A percentile compares a stretch with the other conserved stretches of the same genome.
Conservation (phyloP, 2,797 vertebrate species). For the Periparus ater region DNA sequence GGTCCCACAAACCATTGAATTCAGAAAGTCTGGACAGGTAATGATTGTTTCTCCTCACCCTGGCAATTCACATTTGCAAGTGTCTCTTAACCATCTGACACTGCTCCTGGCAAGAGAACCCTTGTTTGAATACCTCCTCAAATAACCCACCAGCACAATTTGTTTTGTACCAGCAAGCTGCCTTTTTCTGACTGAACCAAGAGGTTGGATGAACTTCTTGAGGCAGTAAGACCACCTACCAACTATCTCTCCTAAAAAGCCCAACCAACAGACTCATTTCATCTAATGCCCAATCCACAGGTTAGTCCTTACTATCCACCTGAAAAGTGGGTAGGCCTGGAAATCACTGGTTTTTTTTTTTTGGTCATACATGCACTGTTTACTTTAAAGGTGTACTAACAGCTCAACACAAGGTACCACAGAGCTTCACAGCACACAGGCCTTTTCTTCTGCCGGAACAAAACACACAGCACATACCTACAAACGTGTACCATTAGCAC, state of each 20-base stretch:
- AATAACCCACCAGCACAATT: background rate
- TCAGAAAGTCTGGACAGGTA: background rate
- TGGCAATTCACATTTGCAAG: fast-evolving
- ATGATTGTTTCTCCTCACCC: fast-evolving
- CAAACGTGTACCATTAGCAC: background rate
- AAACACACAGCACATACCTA: background rate
- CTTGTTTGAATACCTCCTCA: background rate
- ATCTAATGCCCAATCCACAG: background rate
- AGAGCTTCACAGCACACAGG: background rate
- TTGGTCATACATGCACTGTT: background rate
- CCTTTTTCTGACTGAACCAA: background rate
- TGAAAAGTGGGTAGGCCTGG: background rate
- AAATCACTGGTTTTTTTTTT: background rate
- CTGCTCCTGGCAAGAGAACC: background rate
- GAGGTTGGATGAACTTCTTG: background rate
- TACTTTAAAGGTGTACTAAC: background rate
- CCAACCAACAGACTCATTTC: background rate
- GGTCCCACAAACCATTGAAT: fast-evolving
- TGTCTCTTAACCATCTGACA: background rate
- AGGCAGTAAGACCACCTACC: background rate
- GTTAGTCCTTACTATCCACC: background rate
- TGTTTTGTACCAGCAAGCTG: too few relatives aligned
- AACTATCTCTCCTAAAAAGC: background rate
- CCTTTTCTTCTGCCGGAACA: background rate
- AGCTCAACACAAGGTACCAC: background rate